Evolutionary conservation across 2,797 vertebrate genomes (phyloP).

Genomic region (Poecilia gillii): DNA sequence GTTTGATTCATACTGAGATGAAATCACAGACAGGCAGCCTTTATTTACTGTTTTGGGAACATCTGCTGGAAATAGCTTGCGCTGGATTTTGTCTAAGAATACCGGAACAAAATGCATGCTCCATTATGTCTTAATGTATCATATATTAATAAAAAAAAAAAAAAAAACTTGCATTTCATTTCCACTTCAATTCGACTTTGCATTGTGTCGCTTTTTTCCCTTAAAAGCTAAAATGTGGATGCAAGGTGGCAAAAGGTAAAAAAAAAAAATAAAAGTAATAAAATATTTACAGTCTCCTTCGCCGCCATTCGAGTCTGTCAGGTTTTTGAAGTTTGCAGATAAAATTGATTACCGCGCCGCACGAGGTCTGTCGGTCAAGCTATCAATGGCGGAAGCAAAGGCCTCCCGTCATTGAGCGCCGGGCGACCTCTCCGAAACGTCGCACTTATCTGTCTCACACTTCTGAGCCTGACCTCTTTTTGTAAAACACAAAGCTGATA

Average conservation of each 20-base stretch:
- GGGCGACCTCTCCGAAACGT: constrained; percentile 52
- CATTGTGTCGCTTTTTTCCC: background rate
- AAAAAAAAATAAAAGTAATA: constrained; percentile 17
- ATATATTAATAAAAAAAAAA: background rate
- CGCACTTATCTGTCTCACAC: constrained; percentile 53
- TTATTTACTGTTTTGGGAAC: background rate
- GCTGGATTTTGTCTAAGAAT: background rate
- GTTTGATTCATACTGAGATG: background rate
- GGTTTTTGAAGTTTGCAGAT: constrained; percentile 48
- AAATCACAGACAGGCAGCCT: background rate
- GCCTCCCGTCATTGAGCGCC: constrained; percentile 48
- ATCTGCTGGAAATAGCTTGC: background rate
- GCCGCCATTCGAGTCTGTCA: constrained; percentile 11
- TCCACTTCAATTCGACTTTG: background rate
- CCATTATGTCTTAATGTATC: no score
- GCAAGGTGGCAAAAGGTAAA: background rate
- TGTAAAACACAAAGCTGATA: constrained; percentile 55
- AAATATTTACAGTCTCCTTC: constrained; percentile 11
- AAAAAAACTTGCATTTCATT: background rate
- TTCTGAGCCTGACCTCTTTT: constrained; percentile 47
- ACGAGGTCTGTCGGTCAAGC: constrained; percentile 48
- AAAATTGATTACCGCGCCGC: constrained; percentile 54
- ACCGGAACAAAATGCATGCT: background rate
- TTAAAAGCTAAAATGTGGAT: background rate
- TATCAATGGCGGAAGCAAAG: constrained; percentile 61